Conservation (phyloP, 92 coral and sea anemone species). For the Epizoanthus stellaris region DNA sequence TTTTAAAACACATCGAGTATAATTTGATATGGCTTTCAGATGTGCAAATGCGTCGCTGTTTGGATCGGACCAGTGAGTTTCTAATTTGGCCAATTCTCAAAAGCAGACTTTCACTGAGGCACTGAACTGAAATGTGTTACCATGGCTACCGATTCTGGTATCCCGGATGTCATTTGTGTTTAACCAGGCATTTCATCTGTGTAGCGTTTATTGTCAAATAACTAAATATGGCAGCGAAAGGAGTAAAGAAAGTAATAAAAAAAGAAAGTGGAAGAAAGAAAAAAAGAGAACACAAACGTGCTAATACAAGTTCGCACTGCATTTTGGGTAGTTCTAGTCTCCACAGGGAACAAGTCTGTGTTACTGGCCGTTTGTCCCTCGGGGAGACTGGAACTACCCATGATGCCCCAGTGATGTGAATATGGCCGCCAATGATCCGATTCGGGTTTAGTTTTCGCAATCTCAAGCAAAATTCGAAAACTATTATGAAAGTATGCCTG, state of each 20-base stretch:
- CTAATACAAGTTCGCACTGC: too few relatives aligned
- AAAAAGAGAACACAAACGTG: too few relatives aligned
- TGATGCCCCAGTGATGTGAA: too few relatives aligned
- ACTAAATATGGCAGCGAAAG: background rate
- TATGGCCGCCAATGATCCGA: too few relatives aligned
- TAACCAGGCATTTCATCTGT: constrained; percentile 2
- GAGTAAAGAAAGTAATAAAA: background rate
- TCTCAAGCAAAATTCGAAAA: too few relatives aligned
- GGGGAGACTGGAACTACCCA: too few relatives aligned
- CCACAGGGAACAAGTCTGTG: too few relatives aligned
- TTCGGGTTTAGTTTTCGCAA: too few relatives aligned
- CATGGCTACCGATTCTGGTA: background rate
- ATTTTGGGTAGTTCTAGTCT: too few relatives aligned
- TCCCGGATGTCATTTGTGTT: constrained; percentile 1
- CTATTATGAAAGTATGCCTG: too few relatives aligned
- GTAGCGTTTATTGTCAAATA: background rate
- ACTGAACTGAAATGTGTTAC: constrained; percentile 20
- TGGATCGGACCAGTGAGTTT: background rate
- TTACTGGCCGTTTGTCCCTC: too few relatives aligned
- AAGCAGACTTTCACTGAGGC: constrained; percentile 4
- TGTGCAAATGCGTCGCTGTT: background rate
- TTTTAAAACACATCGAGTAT: background rate
- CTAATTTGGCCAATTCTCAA: background rate
- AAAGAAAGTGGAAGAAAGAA: background rate
- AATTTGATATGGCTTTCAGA: too few relatives aligned